A percentile compares a stretch with the other conserved stretches of the same genome.
Evolutionary conservation across 53 echinoderm and acorn worm species (phyloP).

Genomic region (Astropecten irregularis): DNA sequence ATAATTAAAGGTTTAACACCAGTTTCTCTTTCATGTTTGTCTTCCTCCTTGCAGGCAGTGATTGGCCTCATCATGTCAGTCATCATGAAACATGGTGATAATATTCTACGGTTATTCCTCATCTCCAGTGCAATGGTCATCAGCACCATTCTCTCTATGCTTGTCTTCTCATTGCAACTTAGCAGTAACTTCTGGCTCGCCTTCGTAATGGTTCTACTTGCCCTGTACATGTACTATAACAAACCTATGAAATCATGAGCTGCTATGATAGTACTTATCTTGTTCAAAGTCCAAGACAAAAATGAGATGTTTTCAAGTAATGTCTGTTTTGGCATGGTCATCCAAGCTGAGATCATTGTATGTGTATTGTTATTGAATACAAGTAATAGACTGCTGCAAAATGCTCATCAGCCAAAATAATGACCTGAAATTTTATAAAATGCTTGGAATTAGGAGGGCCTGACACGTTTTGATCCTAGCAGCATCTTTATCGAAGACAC

Average conservation of each 20-base stretch:
- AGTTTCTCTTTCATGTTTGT: not conserved
- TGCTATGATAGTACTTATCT: too few species aligned
- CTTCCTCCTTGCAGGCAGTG: slow-evolving; percentile 50
- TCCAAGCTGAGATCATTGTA: too few species aligned
- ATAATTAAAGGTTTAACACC: too few species aligned
- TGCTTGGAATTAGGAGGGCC: too few species aligned
- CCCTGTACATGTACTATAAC: slow-evolving; percentile 57
- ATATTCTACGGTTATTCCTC: slow-evolving; percentile 69
- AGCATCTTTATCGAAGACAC: too few species aligned
- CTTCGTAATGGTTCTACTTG: slow-evolving; percentile 40
- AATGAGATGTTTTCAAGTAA: not conserved
- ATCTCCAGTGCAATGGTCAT: slow-evolving; percentile 70
- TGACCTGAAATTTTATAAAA: too few species aligned
- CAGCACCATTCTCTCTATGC: slow-evolving; percentile 55
- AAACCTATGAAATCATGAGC: too few species aligned
- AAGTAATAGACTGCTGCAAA: too few species aligned
- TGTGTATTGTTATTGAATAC: too few species aligned
- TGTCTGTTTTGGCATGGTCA: too few species aligned
- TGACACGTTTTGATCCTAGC: too few species aligned
- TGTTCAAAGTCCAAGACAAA: not conserved
- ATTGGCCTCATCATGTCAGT: slow-evolving; percentile 68
- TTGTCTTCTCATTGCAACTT: slow-evolving; percentile 66
- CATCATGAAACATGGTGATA: slow-evolving; percentile 70
- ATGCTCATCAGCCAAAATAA: too few species aligned
- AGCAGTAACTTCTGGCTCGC: slow-evolving; percentile 57